A percentile compares a stretch with the other conserved stretches of the same genome.
phyloP scores from a whole-genome alignment of 1,140 invertebrate species.

The Andricus grossulariae region DNA sequence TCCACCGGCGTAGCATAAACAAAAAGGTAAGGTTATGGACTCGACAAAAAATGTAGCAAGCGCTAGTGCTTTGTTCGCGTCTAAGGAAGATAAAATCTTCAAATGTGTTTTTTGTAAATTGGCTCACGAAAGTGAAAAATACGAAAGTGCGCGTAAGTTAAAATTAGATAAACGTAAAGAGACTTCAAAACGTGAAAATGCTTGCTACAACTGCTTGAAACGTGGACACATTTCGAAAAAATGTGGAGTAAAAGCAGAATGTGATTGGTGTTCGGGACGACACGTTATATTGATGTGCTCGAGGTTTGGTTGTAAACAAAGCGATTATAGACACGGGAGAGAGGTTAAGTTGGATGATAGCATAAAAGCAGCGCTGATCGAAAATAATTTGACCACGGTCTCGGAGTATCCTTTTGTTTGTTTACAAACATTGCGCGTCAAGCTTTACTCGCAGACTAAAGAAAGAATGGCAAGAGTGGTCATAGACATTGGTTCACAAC shows the following conservation, averaged over 20 bases:
- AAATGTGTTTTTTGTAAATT: slow-evolving; percentile 36
- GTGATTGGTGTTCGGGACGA: not conserved
- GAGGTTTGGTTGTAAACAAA: not conserved
- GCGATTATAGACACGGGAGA: not conserved
- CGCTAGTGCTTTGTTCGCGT: slow-evolving; percentile 10
- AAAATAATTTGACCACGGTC: slow-evolving; percentile 34
- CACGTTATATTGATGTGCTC: slow-evolving; percentile 4
- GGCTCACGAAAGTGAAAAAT: not conserved
- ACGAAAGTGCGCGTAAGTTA: not conserved
- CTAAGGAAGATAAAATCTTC: slow-evolving; percentile 13
- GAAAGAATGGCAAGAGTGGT: too few relatives aligned
- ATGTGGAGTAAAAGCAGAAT: not conserved
- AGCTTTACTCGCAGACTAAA: too few relatives aligned
- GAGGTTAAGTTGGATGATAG: not conserved
- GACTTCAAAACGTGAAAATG: slow-evolving; percentile 18
- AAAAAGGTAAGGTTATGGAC: slow-evolving; percentile 9
- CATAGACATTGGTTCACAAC: too few relatives aligned
- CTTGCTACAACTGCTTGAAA: slow-evolving; percentile 32
- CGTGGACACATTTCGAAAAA: slow-evolving; percentile 18
- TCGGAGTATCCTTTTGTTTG: slow-evolving; percentile 18
- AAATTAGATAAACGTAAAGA: not conserved
- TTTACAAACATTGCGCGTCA: slow-evolving; percentile 39
- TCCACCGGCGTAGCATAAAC: slow-evolving; percentile 10
- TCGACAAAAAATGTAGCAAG: not conserved
- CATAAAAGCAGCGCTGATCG: not conserved